Evolutionary conservation across 37 sponge, comb jelly and placozoan species (phyloP).

Genomic region (Eunapius fragilis): DNA sequence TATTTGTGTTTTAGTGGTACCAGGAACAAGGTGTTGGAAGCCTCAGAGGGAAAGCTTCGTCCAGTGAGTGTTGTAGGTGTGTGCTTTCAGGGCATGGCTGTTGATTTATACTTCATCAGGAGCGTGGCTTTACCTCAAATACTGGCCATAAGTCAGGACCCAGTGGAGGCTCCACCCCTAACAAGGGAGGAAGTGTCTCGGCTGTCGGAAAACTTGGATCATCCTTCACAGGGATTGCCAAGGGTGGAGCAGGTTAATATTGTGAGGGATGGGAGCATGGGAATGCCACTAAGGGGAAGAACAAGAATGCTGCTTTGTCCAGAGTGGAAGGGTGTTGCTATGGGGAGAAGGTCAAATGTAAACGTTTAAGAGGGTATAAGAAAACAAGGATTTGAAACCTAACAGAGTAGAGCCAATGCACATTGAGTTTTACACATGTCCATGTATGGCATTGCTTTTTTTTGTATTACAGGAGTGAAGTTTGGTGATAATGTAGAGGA

Average conservation of each 20-base stretch:
- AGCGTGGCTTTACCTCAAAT: slow-evolving; percentile 70
- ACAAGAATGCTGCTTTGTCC: background rate
- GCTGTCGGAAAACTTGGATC: slow-evolving; percentile 49
- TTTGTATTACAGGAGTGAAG: slow-evolving; percentile 35
- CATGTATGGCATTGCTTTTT: background rate
- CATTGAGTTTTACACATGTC: background rate
- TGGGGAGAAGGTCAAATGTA: slow-evolving; percentile 1
- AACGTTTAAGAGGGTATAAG: too few relatives aligned
- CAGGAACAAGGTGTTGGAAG: slow-evolving; percentile 83
- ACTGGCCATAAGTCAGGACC: slow-evolving; percentile 40
- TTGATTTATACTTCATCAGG: slow-evolving; percentile 23
- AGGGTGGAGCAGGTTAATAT: slow-evolving; percentile 38
- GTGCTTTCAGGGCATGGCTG: background rate
- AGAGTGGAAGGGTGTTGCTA: background rate
- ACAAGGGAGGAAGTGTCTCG: background rate
- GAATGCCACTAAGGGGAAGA: background rate
- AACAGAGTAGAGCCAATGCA: too few relatives aligned
- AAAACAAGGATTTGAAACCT: background rate
- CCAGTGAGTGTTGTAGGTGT: slow-evolving; percentile 58
- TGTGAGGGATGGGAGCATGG: background rate
- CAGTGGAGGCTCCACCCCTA: slow-evolving; percentile 30
- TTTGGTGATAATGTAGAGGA: slow-evolving; percentile 57
- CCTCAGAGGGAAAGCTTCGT: slow-evolving; percentile 49
- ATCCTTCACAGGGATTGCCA: slow-evolving; percentile 35
- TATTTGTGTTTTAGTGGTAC: slow-evolving; percentile 66